Percentiles rank a stretch among this genome's conserved stretches.
These are phyloP conservation scores for Callimorpha dominula DNA, from an alignment of 2,888 invertebrate genomes.

Conservation along the genomic window DNA sequence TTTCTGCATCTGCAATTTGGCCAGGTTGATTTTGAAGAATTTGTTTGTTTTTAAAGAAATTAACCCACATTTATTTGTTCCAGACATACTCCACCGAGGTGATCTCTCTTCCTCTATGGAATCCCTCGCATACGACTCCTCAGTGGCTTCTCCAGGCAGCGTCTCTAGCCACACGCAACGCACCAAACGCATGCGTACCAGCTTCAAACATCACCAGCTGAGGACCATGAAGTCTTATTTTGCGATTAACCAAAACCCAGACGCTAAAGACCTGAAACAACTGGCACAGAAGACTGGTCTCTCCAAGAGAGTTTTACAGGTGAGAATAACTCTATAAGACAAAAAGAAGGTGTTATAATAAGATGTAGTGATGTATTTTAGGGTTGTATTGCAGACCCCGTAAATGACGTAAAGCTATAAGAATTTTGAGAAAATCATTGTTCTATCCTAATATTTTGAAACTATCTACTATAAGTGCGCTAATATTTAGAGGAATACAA, in stretches of 20 bases:
- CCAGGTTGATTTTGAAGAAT: neutral
- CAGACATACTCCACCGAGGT: constrained; percentile 91
- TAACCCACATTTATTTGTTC: constrained; percentile 57
- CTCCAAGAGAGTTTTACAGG: constrained; percentile 99
- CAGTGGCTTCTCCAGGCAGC: constrained; percentile 90
- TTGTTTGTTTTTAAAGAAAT: neutral
- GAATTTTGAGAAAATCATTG: no score
- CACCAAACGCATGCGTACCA: constrained; percentile 99
- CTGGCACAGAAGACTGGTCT: constrained; percentile 99
- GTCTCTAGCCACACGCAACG: constrained; percentile 88
- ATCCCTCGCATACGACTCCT: constrained; percentile 91
- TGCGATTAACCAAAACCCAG: constrained; percentile 99
- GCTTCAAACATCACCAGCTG: constrained; percentile 99
- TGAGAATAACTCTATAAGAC: constrained; percentile 63
- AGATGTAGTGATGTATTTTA: no score
- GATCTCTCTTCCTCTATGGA: constrained; percentile 93
- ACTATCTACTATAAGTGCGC: no score
- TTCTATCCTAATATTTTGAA: no score
- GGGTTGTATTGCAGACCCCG: no score
- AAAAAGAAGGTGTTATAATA: no score
- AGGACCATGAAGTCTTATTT: constrained; percentile 99
- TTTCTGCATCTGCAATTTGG: no score
- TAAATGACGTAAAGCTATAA: no score
- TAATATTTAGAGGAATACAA: no score
- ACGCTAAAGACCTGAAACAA: constrained; percentile 99